Percentiles rank a stretch among this genome's conserved stretches.
phyloP scores from a whole-genome alignment of 2,113 vertebrate species.

The Nesogale talazaci region DNA sequence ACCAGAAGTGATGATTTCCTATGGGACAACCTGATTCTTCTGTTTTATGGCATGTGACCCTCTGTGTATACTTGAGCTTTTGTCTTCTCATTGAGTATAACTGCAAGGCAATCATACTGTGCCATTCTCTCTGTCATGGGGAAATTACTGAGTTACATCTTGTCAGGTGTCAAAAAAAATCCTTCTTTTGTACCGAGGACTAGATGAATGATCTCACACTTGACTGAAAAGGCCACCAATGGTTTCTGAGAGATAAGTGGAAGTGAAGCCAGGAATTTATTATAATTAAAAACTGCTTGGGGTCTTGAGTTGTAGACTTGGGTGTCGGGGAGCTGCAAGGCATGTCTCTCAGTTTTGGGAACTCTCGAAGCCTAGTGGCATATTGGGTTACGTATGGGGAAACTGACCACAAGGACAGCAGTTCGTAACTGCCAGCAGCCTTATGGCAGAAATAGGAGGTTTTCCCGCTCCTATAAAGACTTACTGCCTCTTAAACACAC shows the following conservation, averaged over 20 bases:
- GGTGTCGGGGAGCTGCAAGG: not conserved
- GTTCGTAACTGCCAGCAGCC: too few species aligned
- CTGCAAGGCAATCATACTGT: not conserved
- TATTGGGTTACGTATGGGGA: too few species aligned
- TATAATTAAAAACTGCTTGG: not conserved
- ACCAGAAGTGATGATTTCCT: not conserved
- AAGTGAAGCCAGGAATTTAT: not conserved
- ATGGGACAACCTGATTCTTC: not conserved
- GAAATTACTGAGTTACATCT: slow-evolving; percentile 38
- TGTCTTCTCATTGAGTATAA: not conserved
- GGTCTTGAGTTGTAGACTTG: not conserved
- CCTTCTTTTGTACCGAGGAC: not conserved
- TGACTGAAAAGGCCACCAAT: slow-evolving; percentile 25
- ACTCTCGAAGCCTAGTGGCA: not conserved
- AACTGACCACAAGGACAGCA: too few species aligned
- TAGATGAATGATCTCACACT: slow-evolving; percentile 62
- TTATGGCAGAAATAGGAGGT: too few species aligned
- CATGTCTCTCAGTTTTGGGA: not conserved
- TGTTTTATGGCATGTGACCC: not conserved
- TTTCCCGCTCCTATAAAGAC: too few species aligned
- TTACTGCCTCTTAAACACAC: too few species aligned
- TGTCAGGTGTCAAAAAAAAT: not conserved
- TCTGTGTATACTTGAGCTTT: not conserved
- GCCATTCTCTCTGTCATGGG: slow-evolving; percentile 12
- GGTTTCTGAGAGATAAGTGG: slow-evolving; percentile 5